A percentile compares a stretch with the other conserved stretches of the same genome.
Evolutionary conservation across 2,113 vertebrate genomes (phyloP).

Genomic region (Scartelaos histophorus): DNA sequence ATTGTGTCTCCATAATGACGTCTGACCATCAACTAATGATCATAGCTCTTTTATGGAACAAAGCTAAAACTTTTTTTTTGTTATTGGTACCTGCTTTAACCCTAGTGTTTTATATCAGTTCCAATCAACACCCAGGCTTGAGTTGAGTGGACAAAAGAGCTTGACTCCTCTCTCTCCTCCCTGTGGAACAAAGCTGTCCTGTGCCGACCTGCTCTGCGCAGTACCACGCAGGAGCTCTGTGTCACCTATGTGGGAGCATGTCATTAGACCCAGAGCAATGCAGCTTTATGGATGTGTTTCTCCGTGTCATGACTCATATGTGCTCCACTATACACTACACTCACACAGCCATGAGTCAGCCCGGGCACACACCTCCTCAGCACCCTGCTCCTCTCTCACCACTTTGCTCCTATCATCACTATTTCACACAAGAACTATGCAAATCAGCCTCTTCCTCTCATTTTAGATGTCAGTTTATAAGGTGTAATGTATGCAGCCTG

Average conservation of each 20-base stretch:
- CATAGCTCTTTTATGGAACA: too few relatives aligned
- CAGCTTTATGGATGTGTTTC: constrained; percentile 18
- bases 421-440: not conserved
- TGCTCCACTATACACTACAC: constrained; percentile 51
- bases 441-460: not conserved
- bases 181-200: not conserved
- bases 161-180: too few relatives aligned
- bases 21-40: too few relatives aligned
- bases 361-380: constrained; percentile 59
- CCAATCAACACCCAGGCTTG: not conserved
- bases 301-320: constrained; percentile 60
- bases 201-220: constrained; percentile 13
- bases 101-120: too few relatives aligned
- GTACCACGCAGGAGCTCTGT: constrained; percentile 24
- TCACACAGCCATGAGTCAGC: constrained; percentile 69
- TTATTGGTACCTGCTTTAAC: too few relatives aligned
- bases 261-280: constrained; percentile 25
- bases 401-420: constrained; percentile 54
- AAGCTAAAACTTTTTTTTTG: too few relatives aligned
- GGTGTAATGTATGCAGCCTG: not conserved
- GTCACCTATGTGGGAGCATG: constrained; percentile 36
- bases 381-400: constrained; percentile 33
- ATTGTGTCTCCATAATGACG: too few relatives aligned
- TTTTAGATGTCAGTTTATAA: not conserved
- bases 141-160: not conserved